Percentiles rank a stretch among this genome's conserved stretches.
Evolutionary conservation across 2,113 vertebrate genomes (phyloP).

Genomic region (Stigmatopora argus): DNA sequence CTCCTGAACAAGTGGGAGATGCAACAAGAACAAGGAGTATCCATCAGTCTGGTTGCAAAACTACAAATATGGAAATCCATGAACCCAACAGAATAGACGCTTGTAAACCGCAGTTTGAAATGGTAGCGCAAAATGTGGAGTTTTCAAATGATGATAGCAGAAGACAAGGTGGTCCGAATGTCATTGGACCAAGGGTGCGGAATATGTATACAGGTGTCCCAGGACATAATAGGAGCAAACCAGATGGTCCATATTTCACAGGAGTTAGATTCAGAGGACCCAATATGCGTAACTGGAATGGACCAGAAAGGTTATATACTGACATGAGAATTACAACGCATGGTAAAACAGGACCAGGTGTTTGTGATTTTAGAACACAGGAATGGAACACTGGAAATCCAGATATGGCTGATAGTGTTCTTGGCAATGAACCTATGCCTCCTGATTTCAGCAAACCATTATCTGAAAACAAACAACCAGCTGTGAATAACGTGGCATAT

Average conservation of each 20-base stretch:
- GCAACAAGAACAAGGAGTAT: conserved; percentile 22
- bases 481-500: not conserved
- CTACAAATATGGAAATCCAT: conserved; percentile 18
- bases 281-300: not conserved
- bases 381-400: conserved; percentile 4
- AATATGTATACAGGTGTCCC: not conserved
- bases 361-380: conserved; percentile 8
- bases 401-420: not conserved
- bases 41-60: conserved; percentile 19
- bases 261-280: conserved; percentile 2
- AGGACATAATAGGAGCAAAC: conserved; percentile 8
- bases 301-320: not conserved
- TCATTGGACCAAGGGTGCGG: conserved; percentile 1
- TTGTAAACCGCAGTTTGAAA: conserved; percentile 6
- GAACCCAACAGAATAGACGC: conserved; percentile 15
- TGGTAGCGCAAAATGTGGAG: conserved; percentile 4
- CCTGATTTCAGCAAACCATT: conserved; percentile 11
- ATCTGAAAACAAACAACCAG: conserved; percentile 6
- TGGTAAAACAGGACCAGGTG: conserved; percentile 3
- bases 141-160: conserved; percentile 10
- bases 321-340: conserved; percentile 11
- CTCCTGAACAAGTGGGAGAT: conserved; percentile 15
- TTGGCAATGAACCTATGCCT: not conserved
- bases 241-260: conserved; percentile 6
- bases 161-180: conserved; percentile 4